phyloP scores from a whole-genome alignment of 2,888 invertebrate species.

The Monoplex corrugatus region DNA sequence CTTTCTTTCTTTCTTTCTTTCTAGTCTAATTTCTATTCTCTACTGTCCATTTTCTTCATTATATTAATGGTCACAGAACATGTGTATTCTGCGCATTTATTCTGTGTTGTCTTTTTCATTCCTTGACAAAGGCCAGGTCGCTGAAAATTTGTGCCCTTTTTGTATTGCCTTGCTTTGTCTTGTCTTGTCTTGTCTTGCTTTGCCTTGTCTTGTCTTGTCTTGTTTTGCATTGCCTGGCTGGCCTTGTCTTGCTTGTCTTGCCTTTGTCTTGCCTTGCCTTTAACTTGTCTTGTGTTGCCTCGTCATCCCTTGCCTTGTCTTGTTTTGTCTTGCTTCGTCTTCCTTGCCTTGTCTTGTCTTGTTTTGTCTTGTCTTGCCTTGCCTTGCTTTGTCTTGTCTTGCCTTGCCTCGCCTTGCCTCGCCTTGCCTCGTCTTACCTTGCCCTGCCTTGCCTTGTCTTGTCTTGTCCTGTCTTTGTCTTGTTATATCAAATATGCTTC shows the following conservation, averaged over 20 bases:
- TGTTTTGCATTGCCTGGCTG: neutral
- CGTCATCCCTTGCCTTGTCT: neutral
- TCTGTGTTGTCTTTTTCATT: too few relatives aligned
- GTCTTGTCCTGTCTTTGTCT: too few relatives aligned
- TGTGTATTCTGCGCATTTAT: too few relatives aligned
- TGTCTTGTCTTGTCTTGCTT: too few relatives aligned
- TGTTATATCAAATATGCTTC: too few relatives aligned
- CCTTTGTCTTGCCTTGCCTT: neutral
- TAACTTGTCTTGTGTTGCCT: neutral
- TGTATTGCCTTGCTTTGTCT: too few relatives aligned
- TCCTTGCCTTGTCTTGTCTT: neutral
- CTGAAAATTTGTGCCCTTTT: too few relatives aligned
- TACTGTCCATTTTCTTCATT: too few relatives aligned
- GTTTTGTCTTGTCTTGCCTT: slow-evolving; percentile 7
- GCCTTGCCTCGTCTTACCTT: slow-evolving; percentile 33
- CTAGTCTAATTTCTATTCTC: neutral
- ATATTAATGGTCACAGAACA: too few relatives aligned
- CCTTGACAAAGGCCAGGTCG: too few relatives aligned
- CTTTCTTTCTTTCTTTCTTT: neutral
- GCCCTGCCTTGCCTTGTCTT: slow-evolving; percentile 36
- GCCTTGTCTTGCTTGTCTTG: slow-evolving; percentile 15
- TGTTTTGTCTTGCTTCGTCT: neutral
- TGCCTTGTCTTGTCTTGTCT: neutral
- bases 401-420: neutral
- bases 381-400: neutral